These are phyloP conservation scores for Mystacornis crossleyi DNA, from an alignment of 2,113 vertebrate species.

Conservation along the genomic window DNA sequence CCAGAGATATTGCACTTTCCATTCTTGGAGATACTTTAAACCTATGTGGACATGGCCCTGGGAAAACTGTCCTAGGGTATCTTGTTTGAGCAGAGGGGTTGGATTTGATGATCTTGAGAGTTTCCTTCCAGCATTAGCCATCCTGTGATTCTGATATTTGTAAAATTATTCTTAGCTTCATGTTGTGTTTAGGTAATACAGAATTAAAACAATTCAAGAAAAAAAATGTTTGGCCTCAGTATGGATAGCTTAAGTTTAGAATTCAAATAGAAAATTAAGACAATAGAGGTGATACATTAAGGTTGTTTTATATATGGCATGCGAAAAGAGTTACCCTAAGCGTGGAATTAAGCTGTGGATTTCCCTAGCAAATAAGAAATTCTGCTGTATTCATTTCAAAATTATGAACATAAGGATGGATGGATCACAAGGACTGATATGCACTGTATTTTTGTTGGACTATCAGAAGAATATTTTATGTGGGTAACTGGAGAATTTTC, in stretches of 20 bases:
- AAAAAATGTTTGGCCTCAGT: neutral
- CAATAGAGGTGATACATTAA: neutral
- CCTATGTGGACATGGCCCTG: fast-evolving
- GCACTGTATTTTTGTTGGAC: neutral
- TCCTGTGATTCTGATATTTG: neutral
- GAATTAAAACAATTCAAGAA: neutral
- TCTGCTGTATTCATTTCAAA: neutral
- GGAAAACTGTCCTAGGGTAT: neutral
- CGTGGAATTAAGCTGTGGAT: neutral
- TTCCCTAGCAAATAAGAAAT: neutral
- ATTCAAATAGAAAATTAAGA: neutral
- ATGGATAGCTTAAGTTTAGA: neutral
- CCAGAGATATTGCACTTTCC: neutral
- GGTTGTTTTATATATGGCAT: neutral
- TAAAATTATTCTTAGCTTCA: neutral
- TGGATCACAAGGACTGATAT: neutral
- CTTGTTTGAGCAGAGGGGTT: neutral
- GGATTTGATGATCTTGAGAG: neutral
- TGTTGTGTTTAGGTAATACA: neutral
- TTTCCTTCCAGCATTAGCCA: neutral
- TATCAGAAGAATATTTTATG: neutral
- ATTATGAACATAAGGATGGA: neutral
- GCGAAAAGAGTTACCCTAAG: neutral
- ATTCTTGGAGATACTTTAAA: neutral
- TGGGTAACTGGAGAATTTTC: neutral